Evolutionary conservation across 2,113 vertebrate species (phyloP).

Genomic region (Archilochus colubris): DNA sequence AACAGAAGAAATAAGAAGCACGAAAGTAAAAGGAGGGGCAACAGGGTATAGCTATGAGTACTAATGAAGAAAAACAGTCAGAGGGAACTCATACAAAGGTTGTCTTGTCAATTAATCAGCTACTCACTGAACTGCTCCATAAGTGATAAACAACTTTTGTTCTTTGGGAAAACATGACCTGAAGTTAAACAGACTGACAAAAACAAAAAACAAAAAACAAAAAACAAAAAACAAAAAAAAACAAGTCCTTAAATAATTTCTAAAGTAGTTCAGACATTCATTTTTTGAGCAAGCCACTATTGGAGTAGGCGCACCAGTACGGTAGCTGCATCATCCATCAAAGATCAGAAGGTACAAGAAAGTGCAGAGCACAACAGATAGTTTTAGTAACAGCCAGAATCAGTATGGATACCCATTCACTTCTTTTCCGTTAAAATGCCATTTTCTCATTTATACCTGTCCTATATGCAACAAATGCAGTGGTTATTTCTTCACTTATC

Average conservation of each 20-base stretch:
- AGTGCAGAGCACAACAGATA: background rate
- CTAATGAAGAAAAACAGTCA: background rate
- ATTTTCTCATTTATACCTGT: background rate
- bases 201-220: background rate
- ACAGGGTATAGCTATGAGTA: background rate
- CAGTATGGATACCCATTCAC: background rate
- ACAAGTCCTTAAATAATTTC: background rate
- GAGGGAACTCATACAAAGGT: background rate
- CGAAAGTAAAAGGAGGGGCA: background rate
- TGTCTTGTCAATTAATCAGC: background rate
- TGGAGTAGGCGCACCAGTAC: background rate
- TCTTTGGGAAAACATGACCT: background rate
- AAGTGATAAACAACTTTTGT: background rate
- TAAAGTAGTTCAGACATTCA: background rate
- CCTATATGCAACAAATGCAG: fast-evolving
- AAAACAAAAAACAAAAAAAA: background rate
- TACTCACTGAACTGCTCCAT: background rate
- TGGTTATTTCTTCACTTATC: background rate
- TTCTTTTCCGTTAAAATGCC: background rate
- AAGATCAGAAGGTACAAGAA: background rate
- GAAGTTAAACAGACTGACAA: background rate
- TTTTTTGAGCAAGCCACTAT: background rate
- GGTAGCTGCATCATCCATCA: background rate
- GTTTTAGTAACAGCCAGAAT: background rate
- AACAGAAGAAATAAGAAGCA: background rate